Percentiles rank a stretch among this genome's conserved stretches.
Conservation (phyloP, 2,888 invertebrate genomes). For the Labia minor region DNA sequence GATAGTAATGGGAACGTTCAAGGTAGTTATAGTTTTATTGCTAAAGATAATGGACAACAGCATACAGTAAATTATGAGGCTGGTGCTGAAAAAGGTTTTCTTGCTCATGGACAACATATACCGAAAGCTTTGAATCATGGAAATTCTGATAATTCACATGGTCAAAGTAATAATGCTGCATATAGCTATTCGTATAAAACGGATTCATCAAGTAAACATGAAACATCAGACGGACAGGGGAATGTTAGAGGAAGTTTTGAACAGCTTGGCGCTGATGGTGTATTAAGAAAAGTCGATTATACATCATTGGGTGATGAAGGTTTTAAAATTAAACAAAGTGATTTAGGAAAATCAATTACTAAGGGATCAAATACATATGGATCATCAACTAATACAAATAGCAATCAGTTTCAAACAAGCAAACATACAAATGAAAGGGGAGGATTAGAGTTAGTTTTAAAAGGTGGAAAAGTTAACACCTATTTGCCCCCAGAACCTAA, state of each 20-base stretch:
- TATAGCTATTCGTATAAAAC: slow-evolving; percentile 24
- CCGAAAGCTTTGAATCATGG: slow-evolving; percentile 24
- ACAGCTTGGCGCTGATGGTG: slow-evolving; percentile 28
- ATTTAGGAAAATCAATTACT: background rate
- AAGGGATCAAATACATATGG: background rate
- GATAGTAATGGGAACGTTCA: slow-evolving; percentile 27
- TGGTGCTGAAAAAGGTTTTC: slow-evolving; percentile 26
- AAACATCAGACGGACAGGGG: slow-evolving; percentile 30
- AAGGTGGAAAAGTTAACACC: background rate
- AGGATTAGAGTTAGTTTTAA: background rate
- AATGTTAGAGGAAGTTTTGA: slow-evolving; percentile 30
- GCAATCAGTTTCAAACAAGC: background rate
- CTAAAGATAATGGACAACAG: slow-evolving; percentile 24
- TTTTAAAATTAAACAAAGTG: slow-evolving; percentile 19
- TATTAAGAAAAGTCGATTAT: slow-evolving; percentile 26
- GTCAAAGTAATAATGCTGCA: slow-evolving; percentile 20
- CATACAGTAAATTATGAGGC: slow-evolving; percentile 26
- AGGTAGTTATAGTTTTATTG: slow-evolving; percentile 27
- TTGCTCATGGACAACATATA: slow-evolving; percentile 26
- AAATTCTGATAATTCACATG: slow-evolving; percentile 25
- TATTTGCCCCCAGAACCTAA: background rate
- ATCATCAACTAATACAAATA: background rate
- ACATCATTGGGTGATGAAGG: slow-evolving; percentile 26
- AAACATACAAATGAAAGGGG: background rate
- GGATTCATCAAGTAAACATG: slow-evolving; percentile 24